Base-by-base conservation (phyloP, 2,113 vertebrate genomes). In the Sminthopsis crassicaudata region DNA sequence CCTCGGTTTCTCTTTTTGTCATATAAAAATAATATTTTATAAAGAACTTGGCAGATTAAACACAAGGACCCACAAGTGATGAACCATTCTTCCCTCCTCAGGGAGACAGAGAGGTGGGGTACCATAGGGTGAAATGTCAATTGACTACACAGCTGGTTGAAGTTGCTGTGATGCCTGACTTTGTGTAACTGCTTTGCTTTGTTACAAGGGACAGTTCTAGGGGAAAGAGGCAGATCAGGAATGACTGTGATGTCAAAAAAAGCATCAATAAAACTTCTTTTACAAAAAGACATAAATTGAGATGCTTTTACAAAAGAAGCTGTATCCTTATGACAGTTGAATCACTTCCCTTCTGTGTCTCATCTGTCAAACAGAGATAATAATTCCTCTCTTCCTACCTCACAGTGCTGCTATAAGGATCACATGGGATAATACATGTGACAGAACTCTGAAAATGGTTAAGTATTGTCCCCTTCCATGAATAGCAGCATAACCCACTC, bases 251-350 rank as follows among this genome's bases (percentile, higher is more conserved):
- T 84, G 67, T 84, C 67, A 84, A 84, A 42, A 84, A 60, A n/a
- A 84, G 67, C 67, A 42, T 84, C 67, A 84, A 42, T 42, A 84
- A 84, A 84, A 23, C 67, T 84, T 67, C 60, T 67, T 36, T 67
- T 84, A 23, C 67, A 84, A 84, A 42, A 84, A 84, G 67, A 84
- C 23, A 42, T 84, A 84, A 84, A 84, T 84, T 84, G 22, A 46
- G 26, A 53, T 92, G 93, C 23, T 94, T 95, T 95, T 54, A 93
- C 93, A 91, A 84, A 16, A 95, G 25, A 11, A 95, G n/a, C 8
- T 48, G 91, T 24, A 92, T 88, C 23, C 14, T 95, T 96, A 46
- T 89, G 55, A 46, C 67, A 84, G 67, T 84, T n/a, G 67, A 84
- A 84, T 84, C 67, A 42, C 67, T 84, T 84, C 67, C n/a, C n/a